Evolutionary conservation across 2,888 invertebrate species (phyloP).

Genomic region (Drosophila villosipedis): DNA sequence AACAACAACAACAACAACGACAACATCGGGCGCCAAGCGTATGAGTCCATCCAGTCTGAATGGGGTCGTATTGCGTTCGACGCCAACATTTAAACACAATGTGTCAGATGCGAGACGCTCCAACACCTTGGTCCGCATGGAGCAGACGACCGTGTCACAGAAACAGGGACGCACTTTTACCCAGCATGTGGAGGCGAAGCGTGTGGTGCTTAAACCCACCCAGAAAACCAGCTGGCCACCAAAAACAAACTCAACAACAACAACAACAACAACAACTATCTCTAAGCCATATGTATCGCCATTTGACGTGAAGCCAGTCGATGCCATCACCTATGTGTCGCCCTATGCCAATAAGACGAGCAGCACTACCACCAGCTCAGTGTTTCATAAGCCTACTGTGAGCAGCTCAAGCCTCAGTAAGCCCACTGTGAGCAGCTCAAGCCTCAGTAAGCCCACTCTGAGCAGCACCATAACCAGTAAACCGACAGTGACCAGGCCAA

Average conservation of each 20-base stretch:
- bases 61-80: conserved; percentile 55
- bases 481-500: conserved; percentile 16
- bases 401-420: conserved; percentile 6
- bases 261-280: conserved; percentile 16
- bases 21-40: conserved; percentile 30
- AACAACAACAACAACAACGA: conserved; percentile 19
- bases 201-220: conserved; percentile 47
- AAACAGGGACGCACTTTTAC: conserved; percentile 77
- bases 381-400: conserved; percentile 5
- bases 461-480: conserved; percentile 6
- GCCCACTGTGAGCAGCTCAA: conserved; percentile 15
- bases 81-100: conserved; percentile 56
- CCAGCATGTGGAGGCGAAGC: conserved; percentile 69
- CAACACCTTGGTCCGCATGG: conserved; percentile 67
- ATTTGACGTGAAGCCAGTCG: conserved; percentile 11
- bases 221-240: conserved; percentile 47
- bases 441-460: conserved; percentile 6
- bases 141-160: conserved; percentile 75
- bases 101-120: conserved; percentile 50
- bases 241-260: conserved; percentile 13
- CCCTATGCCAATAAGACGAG: conserved; percentile 21
- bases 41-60: conserved; percentile 50
- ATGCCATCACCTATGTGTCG: conserved; percentile 5
- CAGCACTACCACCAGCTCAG: conserved; percentile 5
- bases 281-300: conserved; percentile 34